A percentile compares a stretch with the other conserved stretches of the same genome.
Evolutionary conservation across 1,140 invertebrate species (phyloP).

Genomic region (Bombus impatiens): DNA sequence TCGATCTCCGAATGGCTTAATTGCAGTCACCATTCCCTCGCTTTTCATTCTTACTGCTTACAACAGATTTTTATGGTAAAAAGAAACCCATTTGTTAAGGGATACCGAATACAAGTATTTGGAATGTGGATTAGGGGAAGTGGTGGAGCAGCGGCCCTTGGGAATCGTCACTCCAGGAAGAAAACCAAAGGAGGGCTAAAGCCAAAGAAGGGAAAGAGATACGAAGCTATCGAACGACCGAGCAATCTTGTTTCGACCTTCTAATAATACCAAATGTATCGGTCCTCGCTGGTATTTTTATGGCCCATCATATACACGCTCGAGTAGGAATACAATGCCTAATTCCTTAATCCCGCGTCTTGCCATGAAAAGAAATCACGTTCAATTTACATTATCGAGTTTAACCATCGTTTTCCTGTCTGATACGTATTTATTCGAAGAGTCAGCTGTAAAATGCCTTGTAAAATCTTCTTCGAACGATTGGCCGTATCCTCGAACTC

Average conservation of each 20-base stretch:
- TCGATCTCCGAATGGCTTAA: not conserved
- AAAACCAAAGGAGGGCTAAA: constrained; percentile 12
- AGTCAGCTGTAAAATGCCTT: no score
- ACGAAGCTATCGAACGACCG: constrained; percentile 30
- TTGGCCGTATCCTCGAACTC: no score
- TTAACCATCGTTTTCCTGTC: no score
- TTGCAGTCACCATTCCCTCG: not conserved
- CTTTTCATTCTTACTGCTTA: not conserved
- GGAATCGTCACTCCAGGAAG: constrained; percentile 32
- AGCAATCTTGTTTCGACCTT: constrained; percentile 67
- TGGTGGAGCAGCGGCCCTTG: constrained; percentile 9
- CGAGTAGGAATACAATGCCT: no score
- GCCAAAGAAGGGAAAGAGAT: constrained; percentile 11
- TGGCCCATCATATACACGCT: constrained; percentile 32
- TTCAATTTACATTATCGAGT: no score
- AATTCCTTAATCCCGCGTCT: not conserved
- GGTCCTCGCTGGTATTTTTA: constrained; percentile 63
- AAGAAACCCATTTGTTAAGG: not conserved
- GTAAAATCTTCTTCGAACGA: no score
- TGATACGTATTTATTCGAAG: no score
- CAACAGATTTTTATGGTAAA: not conserved
- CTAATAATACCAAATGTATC: constrained; percentile 67
- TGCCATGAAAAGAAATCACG: not conserved
- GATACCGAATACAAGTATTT: not conserved
- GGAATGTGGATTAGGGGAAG: constrained; percentile 12